These are phyloP conservation scores for Drosophila anomalipes DNA, from an alignment of 2,888 invertebrate species.

Conservation along the genomic window DNA sequence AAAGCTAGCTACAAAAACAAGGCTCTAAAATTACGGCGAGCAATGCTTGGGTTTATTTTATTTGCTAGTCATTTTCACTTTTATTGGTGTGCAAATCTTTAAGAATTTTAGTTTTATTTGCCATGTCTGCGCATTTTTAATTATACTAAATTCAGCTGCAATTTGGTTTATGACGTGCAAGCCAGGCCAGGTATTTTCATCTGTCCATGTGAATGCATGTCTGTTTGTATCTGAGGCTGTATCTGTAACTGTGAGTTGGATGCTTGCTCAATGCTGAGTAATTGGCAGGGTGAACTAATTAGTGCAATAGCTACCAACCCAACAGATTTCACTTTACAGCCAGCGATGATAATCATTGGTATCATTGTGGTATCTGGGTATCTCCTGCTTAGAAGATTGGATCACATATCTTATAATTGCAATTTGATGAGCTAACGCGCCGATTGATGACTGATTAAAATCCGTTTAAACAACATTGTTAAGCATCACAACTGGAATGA, in stretches of 20 bases:
- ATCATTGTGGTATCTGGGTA: conserved; percentile 24
- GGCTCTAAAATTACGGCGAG: conserved; percentile 18
- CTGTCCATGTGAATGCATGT: neutral
- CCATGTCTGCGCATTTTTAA: conserved; percentile 72
- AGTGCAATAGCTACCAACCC: conserved; percentile 63
- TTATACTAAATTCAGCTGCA: conserved; percentile 41
- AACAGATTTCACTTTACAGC: conserved; percentile 53
- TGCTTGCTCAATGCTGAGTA: conserved; percentile 37
- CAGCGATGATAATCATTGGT: conserved; percentile 14
- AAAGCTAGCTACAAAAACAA: conserved; percentile 26
- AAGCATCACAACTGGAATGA: conserved; percentile 46
- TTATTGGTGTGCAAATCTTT: conserved; percentile 57
- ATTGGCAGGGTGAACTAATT: conserved; percentile 66
- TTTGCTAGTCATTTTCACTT: conserved; percentile 60
- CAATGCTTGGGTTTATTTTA: conserved; percentile 40
- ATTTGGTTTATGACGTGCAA: conserved; percentile 41
- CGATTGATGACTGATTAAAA: conserved; percentile 63
- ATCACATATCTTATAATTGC: conserved; percentile 47
- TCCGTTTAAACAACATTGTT: conserved; percentile 59
- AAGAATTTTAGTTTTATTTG: conserved; percentile 49
- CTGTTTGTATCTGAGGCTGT: conserved; percentile 10
- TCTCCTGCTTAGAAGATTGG: conserved; percentile 55
- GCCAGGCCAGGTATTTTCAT: conserved; percentile 2
- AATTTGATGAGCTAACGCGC: conserved; percentile 41
- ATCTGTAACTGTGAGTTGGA: conserved; percentile 20